A percentile compares a stretch with the other conserved stretches of the same genome.
Evolutionary conservation across 1,140 invertebrate genomes (phyloP).

Genomic region (Heliconius eleuchia): DNA sequence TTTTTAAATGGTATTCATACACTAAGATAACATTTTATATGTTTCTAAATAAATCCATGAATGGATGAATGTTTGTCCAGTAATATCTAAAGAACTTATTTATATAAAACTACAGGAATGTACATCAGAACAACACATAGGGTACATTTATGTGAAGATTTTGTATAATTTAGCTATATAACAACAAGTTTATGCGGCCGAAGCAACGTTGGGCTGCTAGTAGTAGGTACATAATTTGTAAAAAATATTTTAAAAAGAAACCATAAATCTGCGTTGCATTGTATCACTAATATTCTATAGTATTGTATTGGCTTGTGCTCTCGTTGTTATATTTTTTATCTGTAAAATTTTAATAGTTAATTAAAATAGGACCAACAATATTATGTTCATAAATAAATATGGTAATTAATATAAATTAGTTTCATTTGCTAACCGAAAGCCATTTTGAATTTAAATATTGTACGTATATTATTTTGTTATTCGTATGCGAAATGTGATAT

Average conservation of each 20-base stretch:
- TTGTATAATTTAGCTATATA: too few relatives aligned
- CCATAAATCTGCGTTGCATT: background rate
- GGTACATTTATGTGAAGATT: too few relatives aligned
- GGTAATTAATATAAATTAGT: background rate
- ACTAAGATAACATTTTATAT: too few relatives aligned
- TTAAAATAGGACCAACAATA: slow-evolving; percentile 32
- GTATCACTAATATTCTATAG: background rate
- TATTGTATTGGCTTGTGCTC: background rate
- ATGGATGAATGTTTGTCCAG: too few relatives aligned
- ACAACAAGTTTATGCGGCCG: too few relatives aligned
- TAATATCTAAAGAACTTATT: too few relatives aligned
- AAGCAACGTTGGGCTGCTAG: too few relatives aligned
- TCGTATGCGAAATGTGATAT: too few relatives aligned
- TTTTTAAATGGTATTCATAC: too few relatives aligned
- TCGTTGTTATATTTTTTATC: background rate
- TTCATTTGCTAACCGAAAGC: background rate
- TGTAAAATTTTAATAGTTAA: background rate
- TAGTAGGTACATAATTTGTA: background rate
- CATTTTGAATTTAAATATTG: background rate
- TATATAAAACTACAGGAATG: too few relatives aligned
- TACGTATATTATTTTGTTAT: background rate
- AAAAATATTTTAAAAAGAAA: background rate
- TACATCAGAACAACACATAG: too few relatives aligned
- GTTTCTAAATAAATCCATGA: too few relatives aligned
- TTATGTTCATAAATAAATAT: slow-evolving; percentile 9